These are phyloP conservation scores for Cossypha niveicapilla DNA, from an alignment of 2,797 vertebrate genomes.

Conservation along the genomic window DNA sequence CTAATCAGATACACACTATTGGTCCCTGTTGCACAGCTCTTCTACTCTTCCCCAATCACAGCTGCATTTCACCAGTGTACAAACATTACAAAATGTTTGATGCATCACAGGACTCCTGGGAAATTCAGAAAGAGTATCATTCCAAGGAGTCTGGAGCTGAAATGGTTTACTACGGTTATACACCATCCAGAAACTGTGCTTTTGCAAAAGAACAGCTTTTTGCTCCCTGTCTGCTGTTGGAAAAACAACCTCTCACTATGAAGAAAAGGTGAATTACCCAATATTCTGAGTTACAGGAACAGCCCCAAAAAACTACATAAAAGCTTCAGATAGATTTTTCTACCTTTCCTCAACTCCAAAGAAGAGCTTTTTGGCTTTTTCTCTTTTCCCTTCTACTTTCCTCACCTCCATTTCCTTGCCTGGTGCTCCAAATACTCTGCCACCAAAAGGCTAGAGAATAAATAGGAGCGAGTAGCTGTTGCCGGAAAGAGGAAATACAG, in stretches of 20 bases:
- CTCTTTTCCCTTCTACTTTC: not conserved
- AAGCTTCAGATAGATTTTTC: not conserved
- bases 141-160: not conserved
- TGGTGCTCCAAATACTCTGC: not conserved
- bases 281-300: not conserved
- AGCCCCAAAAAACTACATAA: not conserved
- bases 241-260: not conserved
- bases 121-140: not conserved
- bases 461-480: not conserved
- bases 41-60: not conserved
- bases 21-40: not conserved
- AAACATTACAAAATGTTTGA: not conserved
- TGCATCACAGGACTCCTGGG: not conserved
- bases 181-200: not conserved
- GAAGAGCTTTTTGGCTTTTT: not conserved
- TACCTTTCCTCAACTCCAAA: not conserved
- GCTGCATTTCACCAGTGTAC: not conserved
- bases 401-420: not conserved
- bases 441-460: not conserved
- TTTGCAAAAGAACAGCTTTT: not conserved
- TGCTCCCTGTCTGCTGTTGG: not conserved
- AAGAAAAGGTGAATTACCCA: not conserved
- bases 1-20: not conserved
- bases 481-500: not conserved
- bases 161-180: not conserved